Conservation (phyloP, 1,140 invertebrate genomes). For the Platorchestia sp. region DNA sequence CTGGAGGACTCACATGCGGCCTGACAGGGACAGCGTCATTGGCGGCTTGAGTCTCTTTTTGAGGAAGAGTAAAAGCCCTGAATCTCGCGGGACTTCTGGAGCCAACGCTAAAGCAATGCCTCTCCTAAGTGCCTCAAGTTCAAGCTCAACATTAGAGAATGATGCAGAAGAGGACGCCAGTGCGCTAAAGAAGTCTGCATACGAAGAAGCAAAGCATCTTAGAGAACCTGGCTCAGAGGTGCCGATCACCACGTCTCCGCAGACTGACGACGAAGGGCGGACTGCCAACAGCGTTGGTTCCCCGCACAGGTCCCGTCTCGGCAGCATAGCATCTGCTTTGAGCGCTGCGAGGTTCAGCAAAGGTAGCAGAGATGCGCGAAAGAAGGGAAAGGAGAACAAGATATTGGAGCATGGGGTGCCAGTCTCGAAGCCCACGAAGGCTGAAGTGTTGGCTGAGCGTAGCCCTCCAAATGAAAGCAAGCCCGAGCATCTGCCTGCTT, state of each 20-base stretch:
- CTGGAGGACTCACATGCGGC: background rate
- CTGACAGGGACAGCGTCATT: conserved; percentile 14
- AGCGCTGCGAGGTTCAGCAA: conserved; percentile 1
- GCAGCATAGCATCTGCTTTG: background rate
- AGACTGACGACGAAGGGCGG: background rate
- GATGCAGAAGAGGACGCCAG: background rate
- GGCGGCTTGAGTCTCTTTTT: conserved; percentile 20
- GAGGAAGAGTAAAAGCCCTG: conserved; percentile 44
- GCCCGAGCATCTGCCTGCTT: background rate
- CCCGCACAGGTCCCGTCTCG: conserved; percentile 1
- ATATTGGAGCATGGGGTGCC: background rate
- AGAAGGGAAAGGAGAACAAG: conserved; percentile 7
- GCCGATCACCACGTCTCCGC: background rate
- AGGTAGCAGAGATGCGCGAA: background rate
- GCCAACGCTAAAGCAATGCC: background rate
- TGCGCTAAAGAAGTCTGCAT: background rate
- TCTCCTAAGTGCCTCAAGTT: background rate
- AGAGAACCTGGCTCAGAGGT: background rate
- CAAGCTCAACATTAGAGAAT: background rate
- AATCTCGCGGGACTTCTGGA: background rate
- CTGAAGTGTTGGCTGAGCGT: background rate
- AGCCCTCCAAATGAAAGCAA: background rate
- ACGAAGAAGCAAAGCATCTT: background rate
- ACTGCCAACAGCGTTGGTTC: background rate
- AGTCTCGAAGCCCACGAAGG: background rate